A percentile compares a stretch with the other conserved stretches of the same genome.
Evolutionary conservation across 2,797 vertebrate genomes (phyloP).

Genomic region (Vireo griseus): DNA sequence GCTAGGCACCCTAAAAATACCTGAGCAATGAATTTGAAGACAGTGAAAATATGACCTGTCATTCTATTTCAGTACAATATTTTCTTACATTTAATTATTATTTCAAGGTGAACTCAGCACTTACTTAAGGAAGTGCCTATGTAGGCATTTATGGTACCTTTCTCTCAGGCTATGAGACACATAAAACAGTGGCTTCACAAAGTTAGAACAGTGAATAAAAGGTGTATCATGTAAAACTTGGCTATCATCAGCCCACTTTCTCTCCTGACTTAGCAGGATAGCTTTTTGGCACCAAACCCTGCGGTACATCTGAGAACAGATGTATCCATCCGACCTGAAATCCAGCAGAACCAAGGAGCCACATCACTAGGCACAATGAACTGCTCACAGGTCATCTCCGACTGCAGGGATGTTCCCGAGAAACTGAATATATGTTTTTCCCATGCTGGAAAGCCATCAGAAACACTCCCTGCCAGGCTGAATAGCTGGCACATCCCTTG

Average conservation of each 20-base stretch:
- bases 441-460: not conserved
- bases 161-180: not conserved
- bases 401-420: not conserved
- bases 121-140: not conserved
- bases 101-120: constrained; percentile 16
- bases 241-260: not conserved
- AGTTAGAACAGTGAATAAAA: not conserved
- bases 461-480: not conserved
- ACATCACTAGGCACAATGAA: not conserved
- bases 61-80: constrained; percentile 10
- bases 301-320: not conserved
- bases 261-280: not conserved
- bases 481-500: not conserved
- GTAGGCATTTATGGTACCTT: not conserved
- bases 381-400: not conserved
- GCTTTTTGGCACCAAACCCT: not conserved
- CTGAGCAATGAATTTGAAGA: not conserved
- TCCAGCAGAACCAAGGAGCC: not conserved
- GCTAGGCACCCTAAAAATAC: constrained; percentile 1
- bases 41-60: constrained; percentile 5
- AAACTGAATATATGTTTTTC: not conserved
- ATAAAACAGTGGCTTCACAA: not conserved
- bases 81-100: constrained; percentile 26
- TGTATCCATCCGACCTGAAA: not conserved
- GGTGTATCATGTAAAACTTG: not conserved